These are phyloP conservation scores for Ivindomyrus marchei DNA, from an alignment of 2,113 vertebrate genomes.

Conservation along the genomic window DNA sequence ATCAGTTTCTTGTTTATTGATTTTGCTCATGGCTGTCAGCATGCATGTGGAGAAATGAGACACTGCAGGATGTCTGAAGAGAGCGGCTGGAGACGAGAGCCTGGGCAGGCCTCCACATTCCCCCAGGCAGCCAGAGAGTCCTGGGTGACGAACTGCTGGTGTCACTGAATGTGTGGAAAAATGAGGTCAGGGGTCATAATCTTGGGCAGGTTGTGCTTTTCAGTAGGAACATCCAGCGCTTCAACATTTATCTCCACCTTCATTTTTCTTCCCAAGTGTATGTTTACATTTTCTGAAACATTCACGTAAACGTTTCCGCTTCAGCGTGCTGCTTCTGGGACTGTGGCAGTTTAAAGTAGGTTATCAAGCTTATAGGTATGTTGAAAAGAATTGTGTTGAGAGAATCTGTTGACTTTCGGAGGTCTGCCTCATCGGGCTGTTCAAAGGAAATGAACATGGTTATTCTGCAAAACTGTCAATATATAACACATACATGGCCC, in stretches of 20 bases:
- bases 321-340: neutral
- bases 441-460: slow-evolving; percentile 9
- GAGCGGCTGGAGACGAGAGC: neutral
- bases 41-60: neutral
- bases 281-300: neutral
- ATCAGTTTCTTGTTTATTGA: neutral
- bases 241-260: neutral
- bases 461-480: slow-evolving; percentile 7
- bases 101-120: neutral
- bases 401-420: neutral
- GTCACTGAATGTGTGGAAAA: neutral
- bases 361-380: neutral
- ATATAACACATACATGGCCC: neutral
- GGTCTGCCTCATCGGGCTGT: neutral
- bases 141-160: neutral
- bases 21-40: neutral
- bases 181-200: neutral
- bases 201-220: neutral
- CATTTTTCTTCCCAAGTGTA: neutral
- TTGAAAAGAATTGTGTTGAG: neutral
- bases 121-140: neutral
- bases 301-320: neutral
- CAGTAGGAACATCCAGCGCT: neutral
- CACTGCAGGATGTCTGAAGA: neutral
- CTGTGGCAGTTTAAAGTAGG: neutral